Base-by-base conservation (phyloP, 1,140 invertebrate species). In the Pseudoatta argentina region DNA sequence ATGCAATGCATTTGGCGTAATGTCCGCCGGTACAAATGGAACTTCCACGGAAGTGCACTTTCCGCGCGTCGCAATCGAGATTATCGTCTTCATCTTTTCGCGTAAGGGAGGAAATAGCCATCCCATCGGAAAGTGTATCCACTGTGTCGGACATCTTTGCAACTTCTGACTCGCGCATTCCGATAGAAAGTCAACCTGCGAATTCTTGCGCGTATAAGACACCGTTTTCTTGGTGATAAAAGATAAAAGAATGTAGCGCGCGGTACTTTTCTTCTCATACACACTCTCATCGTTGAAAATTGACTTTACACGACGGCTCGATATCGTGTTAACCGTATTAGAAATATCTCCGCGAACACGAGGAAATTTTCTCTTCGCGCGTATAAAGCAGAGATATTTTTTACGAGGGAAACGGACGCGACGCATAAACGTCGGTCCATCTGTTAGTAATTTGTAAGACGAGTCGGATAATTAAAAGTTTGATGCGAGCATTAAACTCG, bases 361-460 rank as follows among this genome's bases (percentile, higher is more conserved):
- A 57, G 57, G 14, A 53, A 69, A 76, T 57, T 76, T 73, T 53
- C 24, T 66, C 44, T 21, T 59, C 69, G 4, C 7, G 24, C 76
- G 6, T 64, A 67, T 63, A 67, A 69, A 64, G 48, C 12, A 24
- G 64, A 30, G 86, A 78, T 83, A 92, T 91, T 93, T 93, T 93
- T 93, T 92, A 93, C 78, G 75, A 67, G 75, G 64, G 73, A 91
- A 91, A 91, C 55, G 30, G 72, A 55, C 86, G 89, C 86, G 85
- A 91, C 91, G 86, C 88, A 91, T 92, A 91, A 91, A 90, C 91
- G 88, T 87, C 89, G 90, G 86, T 92, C 93, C 93, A 94, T 94
- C 93, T 95, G 94, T 94, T 94, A 89, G 93, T 93, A 94, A 94
- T 94, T 94, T 94, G 93, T 93, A 94, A 94, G 93, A 91, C 91